Evolutionary conservation across 2,797 vertebrate species (phyloP).

Genomic region (Danio jaintianensis): DNA sequence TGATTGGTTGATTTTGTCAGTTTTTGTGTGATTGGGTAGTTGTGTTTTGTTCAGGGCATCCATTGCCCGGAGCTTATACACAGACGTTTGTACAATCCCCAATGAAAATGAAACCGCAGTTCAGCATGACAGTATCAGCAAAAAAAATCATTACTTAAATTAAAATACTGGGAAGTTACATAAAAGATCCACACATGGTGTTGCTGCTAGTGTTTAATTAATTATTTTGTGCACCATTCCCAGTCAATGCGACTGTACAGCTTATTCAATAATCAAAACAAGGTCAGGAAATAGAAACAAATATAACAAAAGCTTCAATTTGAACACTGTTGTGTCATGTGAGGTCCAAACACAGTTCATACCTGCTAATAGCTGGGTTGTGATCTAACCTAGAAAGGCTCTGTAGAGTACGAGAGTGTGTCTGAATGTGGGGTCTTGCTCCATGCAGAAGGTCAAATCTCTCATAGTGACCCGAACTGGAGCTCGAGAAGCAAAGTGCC

Average conservation of each 20-base stretch:
- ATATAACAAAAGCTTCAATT: background rate
- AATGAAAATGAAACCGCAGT: slow-evolving; percentile 29
- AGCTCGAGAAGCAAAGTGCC: slow-evolving; percentile 69
- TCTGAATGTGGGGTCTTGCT: slow-evolving; percentile 85
- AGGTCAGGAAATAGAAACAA: background rate
- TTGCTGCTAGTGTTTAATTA: slow-evolving; percentile 22
- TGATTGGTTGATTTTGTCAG: slow-evolving; percentile 41
- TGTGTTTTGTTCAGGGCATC: slow-evolving; percentile 39
- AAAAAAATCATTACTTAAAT: background rate
- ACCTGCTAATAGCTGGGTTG: background rate
- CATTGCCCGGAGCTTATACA: slow-evolving; percentile 21
- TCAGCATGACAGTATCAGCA: background rate
- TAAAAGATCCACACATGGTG: background rate
- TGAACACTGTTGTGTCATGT: background rate
- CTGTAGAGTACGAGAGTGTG: slow-evolving; percentile 87
- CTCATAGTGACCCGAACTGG: slow-evolving; percentile 87
- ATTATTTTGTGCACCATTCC: background rate
- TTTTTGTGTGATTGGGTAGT: slow-evolving; percentile 35
- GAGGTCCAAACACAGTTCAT: background rate
- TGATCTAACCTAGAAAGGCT: slow-evolving; percentile 81
- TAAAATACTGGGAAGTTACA: background rate
- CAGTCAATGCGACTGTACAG: background rate
- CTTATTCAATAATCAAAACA: slow-evolving; percentile 15
- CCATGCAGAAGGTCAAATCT: slow-evolving; percentile 94
- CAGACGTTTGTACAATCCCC: slow-evolving; percentile 12